A percentile compares a stretch with the other conserved stretches of the same genome.
Conservation (phyloP, 2,888 invertebrate species). For the Eueremaeus valkanovi region DNA sequence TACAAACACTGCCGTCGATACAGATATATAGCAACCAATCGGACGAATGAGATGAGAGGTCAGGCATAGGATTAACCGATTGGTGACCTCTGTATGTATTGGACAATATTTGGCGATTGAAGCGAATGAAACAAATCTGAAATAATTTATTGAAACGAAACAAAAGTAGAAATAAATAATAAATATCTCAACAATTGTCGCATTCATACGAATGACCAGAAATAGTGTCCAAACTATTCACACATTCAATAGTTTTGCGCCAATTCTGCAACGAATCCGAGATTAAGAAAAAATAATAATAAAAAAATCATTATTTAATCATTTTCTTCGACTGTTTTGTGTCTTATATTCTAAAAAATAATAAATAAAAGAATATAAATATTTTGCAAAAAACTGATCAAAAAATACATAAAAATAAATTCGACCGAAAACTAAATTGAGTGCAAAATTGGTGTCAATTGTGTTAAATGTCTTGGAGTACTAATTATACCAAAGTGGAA, state of each 20-base stretch:
- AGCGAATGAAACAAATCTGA: too few relatives aligned
- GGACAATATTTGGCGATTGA: too few relatives aligned
- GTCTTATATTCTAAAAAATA: neutral
- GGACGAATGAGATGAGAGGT: neutral
- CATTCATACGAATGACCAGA: neutral
- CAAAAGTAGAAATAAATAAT: too few relatives aligned
- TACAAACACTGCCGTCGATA: conserved; percentile 3
- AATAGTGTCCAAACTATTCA: neutral
- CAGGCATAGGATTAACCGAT: conserved; percentile 6
- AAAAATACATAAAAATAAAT: too few relatives aligned
- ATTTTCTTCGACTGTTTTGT: neutral
- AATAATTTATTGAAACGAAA: too few relatives aligned
- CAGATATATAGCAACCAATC: neutral
- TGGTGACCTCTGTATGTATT: neutral
- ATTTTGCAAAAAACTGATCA: too few relatives aligned
- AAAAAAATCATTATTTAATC: too few relatives aligned
- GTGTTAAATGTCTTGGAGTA: conserved; percentile 46
- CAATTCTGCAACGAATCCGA: neutral
- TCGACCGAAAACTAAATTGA: neutral
- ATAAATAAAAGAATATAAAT: too few relatives aligned
- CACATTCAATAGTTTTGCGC: neutral
- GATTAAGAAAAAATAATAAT: too few relatives aligned
- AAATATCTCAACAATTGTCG: neutral
- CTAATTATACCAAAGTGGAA: conserved; percentile 47
- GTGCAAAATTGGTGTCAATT: conserved; percentile 18